Base-by-base conservation (phyloP, 2,888 invertebrate genomes). In the Neocrepidodera transversa region DNA sequence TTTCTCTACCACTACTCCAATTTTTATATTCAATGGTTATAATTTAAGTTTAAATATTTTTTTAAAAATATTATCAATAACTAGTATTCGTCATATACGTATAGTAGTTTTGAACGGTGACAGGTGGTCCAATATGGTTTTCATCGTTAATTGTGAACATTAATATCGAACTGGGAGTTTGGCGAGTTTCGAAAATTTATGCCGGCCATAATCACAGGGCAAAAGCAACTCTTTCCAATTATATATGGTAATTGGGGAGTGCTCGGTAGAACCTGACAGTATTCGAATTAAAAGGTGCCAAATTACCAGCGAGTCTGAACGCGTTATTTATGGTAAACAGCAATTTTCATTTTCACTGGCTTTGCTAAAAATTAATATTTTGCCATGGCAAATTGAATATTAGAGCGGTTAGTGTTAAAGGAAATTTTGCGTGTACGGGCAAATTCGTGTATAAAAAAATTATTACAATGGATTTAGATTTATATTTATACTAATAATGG, bases 131-230 rank as follows among this genome's bases (percentile, higher is more conserved):
- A 45, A 62, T 55, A 62, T 60, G 65, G 63, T 69, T 70, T 65
- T 65, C 68, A 64, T 66, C 67, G 68, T 68, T 70, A 69, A 71
- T 69, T 68, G 69, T 61, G 53, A 62, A 58, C 64, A 65, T 69
- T 67, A 66, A 68, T 65, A 66, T 64, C 61, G 65, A 52, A 52
- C 36, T 49, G 47, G 48, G 50, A 55, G 55, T 55, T 56, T 14
- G 51, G 17, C 14, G 50, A 43, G 42, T 42, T 55, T 36, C 38
- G 26, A 58, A 62, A n/a, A 62, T 55, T 42, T 54, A 54, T 50
- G 47, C 59, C 59, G 56, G n/a, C 57, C 13, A 50, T 63, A 63
- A 63, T 63, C 36, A 64, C 57, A 62, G 60, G 47, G 62, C 56
- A 49, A 56, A 43, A 45, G 55, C 57, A 30, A 51, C 64, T 60